phyloP scores from a whole-genome alignment of 2,797 vertebrate genomes.

The Harpagifer antarcticus region DNA sequence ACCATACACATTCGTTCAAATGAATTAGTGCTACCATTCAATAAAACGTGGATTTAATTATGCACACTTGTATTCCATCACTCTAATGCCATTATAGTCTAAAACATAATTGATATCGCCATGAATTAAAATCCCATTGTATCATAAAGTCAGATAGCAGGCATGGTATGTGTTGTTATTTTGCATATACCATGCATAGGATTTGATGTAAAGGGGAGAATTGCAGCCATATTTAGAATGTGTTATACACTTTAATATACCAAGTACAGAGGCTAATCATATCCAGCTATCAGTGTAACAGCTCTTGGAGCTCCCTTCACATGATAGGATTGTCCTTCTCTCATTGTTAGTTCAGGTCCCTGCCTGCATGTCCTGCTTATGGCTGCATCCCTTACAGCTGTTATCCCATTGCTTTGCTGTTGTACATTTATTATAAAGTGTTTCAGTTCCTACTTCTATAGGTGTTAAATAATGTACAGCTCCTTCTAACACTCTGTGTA shows the following conservation, averaged over 20 bases:
- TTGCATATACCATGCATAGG: not conserved
- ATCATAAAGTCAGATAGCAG: slow-evolving; percentile 46
- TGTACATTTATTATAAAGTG: not conserved
- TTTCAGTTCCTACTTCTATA: not conserved
- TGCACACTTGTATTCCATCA: slow-evolving; percentile 57
- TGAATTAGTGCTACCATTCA: slow-evolving; percentile 65
- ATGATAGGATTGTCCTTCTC: too few relatives aligned
- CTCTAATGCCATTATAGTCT: slow-evolving; percentile 46
- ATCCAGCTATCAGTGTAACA: too few relatives aligned
- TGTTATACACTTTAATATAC: too few relatives aligned
- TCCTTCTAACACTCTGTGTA: not conserved
- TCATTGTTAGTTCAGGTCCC: too few relatives aligned
- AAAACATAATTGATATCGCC: slow-evolving; percentile 66
- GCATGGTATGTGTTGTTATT: not conserved
- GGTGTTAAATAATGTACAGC: not conserved
- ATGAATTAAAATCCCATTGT: slow-evolving; percentile 55
- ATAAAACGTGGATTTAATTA: slow-evolving; percentile 73
- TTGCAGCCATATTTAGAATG: not conserved
- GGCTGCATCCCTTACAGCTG: too few relatives aligned
- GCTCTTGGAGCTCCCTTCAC: too few relatives aligned
- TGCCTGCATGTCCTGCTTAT: too few relatives aligned
- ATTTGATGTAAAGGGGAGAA: slow-evolving; percentile 9
- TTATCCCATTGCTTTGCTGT: too few relatives aligned
- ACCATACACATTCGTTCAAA: slow-evolving; percentile 51
- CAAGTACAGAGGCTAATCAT: too few relatives aligned